Evolutionary conservation across 2,113 vertebrate species (phyloP).

Genomic region (Hemibagrus wyckioides): DNA sequence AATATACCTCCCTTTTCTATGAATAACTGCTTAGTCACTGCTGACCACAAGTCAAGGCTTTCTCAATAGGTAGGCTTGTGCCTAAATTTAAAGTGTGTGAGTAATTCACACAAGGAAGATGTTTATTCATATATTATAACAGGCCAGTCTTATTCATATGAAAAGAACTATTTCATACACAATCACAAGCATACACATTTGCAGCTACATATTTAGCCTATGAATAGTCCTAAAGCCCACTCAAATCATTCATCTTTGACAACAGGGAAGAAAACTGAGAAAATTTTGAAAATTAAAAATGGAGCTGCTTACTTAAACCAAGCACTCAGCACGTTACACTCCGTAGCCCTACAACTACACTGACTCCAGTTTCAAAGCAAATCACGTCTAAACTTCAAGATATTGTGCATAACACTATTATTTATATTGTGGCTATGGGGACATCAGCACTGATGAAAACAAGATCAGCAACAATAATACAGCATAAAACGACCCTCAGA

Average conservation of each 20-base stretch:
- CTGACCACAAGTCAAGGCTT: not conserved
- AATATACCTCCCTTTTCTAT: not conserved
- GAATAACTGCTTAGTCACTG: conserved; percentile 4
- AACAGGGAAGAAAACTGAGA: not conserved
- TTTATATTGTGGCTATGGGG: not conserved
- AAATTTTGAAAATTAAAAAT: not conserved
- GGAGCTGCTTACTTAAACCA: not conserved
- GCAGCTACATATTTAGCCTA: too few species aligned
- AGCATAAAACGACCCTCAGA: not conserved
- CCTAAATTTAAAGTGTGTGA: not conserved
- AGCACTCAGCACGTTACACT: not conserved
- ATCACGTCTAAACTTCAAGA: not conserved
- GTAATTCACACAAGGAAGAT: not conserved
- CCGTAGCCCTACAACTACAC: not conserved
- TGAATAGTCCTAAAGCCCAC: not conserved
- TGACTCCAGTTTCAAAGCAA: not conserved
- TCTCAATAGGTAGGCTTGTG: not conserved
- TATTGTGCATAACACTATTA: not conserved
- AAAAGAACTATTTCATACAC: not conserved
- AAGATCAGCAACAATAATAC: not conserved
- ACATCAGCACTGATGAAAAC: not conserved
- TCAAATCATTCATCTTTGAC: not conserved
- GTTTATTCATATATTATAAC: not conserved
- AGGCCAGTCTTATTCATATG: not conserved
- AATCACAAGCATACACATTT: too few species aligned